phyloP scores from a whole-genome alignment of 2,797 vertebrate species.

The Anguilla marmorata region DNA sequence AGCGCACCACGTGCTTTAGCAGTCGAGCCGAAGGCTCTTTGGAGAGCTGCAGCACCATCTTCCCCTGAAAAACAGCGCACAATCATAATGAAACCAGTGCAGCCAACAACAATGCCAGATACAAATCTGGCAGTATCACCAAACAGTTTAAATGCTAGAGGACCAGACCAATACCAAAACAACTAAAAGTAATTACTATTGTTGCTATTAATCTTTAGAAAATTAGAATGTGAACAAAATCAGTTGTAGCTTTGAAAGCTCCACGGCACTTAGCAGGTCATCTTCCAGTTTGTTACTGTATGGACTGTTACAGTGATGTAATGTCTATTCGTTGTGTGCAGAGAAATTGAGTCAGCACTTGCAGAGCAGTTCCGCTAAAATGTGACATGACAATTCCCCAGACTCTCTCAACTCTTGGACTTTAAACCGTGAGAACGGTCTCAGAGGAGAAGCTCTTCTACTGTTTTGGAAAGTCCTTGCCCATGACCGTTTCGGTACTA shows the following conservation, averaged over 20 bases:
- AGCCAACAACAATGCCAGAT: neutral
- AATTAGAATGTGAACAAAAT: neutral
- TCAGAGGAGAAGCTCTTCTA: neutral
- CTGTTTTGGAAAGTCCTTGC: too few relatives aligned
- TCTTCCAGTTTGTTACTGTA: neutral
- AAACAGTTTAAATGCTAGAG: neutral
- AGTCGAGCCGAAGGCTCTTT: conserved; percentile 95
- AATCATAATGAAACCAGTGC: neutral
- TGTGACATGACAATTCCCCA: neutral
- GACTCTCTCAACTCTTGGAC: neutral
- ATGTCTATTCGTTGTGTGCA: too few relatives aligned
- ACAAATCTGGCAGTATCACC: neutral
- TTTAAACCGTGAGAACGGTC: neutral
- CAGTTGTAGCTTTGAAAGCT: neutral
- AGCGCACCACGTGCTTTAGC: conserved; percentile 94
- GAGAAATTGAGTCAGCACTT: too few relatives aligned
- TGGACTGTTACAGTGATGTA: neutral
- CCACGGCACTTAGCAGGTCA: neutral
- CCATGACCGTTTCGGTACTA: too few relatives aligned
- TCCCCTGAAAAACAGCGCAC: conserved; percentile 77
- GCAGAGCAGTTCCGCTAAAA: too few relatives aligned
- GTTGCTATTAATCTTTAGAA: neutral
- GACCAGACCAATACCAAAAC: neutral
- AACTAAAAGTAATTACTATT: neutral
- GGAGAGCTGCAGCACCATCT: conserved; percentile 97